Evolutionary conservation across 1,140 invertebrate species (phyloP).

Genomic region (Anoplophora glabripennis): DNA sequence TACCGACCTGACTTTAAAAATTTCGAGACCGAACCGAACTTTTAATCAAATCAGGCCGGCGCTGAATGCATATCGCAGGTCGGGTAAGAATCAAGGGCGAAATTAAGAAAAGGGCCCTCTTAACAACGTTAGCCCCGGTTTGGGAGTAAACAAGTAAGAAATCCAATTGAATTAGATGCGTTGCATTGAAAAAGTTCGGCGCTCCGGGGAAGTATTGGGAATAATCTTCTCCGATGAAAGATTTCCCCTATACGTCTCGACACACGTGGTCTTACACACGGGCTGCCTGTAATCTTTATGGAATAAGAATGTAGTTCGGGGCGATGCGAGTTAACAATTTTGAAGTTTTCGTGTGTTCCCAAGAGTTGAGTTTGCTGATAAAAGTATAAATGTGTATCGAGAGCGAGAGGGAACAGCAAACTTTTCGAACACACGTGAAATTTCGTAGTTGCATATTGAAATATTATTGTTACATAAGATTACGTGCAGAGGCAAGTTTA

Average conservation of each 20-base stretch:
- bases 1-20: conserved; percentile 34
- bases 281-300: conserved; percentile 35
- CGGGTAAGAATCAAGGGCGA: conserved; percentile 23
- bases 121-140: conserved; percentile 32
- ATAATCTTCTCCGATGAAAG: conserved; percentile 14
- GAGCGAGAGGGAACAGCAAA: no score
- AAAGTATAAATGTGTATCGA: no score
- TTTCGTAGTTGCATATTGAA: no score
- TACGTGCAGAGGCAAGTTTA: no score
- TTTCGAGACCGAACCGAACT: conserved; percentile 37
- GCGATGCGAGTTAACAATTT: conserved; percentile 3
- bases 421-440: no score
- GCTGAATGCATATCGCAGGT: conserved; percentile 30
- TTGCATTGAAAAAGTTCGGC: conserved; percentile 10
- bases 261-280: conserved; percentile 31
- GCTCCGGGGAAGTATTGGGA: no score
- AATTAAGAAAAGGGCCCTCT: conserved; percentile 34
- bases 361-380: no score
- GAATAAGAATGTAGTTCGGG: conserved; percentile 34
- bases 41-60: conserved; percentile 37
- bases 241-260: conserved; percentile 13
- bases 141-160: conserved; percentile 29
- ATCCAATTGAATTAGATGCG: conserved; percentile 34
- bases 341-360: no score
- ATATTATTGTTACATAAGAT: no score